Conservation (phyloP, 2,797 vertebrate genomes). For the Rhabdophis nuchalis region DNA sequence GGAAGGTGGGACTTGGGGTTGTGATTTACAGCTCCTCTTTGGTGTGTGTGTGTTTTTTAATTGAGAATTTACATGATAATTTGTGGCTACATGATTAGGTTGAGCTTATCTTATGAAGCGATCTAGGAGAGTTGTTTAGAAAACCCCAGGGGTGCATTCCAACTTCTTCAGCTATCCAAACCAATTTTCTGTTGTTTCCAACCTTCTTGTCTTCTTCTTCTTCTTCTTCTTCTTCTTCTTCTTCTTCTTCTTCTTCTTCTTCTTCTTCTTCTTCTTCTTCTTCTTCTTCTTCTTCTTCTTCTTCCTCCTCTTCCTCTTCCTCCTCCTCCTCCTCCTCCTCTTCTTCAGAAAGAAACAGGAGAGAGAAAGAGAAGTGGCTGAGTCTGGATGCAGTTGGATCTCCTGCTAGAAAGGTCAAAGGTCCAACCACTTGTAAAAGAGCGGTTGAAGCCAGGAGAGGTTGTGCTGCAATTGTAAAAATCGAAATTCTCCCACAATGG, state of each 20-base stretch:
- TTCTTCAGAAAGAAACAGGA: background rate
- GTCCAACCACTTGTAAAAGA: constrained; percentile 81
- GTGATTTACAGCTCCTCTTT: constrained; percentile 62
- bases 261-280: no score
- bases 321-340: background rate
- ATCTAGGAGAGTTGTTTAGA: constrained; percentile 65
- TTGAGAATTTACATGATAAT: constrained; percentile 66
- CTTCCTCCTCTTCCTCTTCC: no score
- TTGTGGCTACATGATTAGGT: constrained; percentile 77
- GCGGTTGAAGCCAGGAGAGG: constrained; percentile 78
- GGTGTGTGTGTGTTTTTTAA: constrained; percentile 52
- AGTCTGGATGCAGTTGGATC: constrained; percentile 81
- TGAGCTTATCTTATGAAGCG: constrained; percentile 65
- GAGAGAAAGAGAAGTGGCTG: constrained; percentile 59
- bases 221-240: no score
- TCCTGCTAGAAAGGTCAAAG: constrained; percentile 78
- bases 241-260: no score
- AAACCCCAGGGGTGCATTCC: constrained; percentile 70
- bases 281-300: no score
- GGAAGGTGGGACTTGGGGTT: constrained; percentile 49
- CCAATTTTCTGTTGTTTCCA: constrained; percentile 51
- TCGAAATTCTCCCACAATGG: constrained; percentile 72
- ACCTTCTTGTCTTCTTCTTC: background rate
- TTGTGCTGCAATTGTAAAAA: constrained; percentile 78
- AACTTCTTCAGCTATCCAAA: constrained; percentile 74